Conservation (phyloP, 2,113 vertebrate genomes). For the Channa argus region DNA sequence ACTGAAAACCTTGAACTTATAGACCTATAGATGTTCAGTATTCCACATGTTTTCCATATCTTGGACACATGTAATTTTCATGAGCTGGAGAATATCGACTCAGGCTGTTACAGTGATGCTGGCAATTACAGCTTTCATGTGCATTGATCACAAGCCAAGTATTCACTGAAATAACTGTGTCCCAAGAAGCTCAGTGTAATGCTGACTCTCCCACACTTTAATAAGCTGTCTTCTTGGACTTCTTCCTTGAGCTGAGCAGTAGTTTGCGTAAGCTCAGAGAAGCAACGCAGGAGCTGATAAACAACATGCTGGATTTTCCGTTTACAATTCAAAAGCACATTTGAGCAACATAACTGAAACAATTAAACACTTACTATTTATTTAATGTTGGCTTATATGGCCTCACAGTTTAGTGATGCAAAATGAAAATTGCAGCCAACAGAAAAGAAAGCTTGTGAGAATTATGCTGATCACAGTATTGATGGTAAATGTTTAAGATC, state of each 20-base stretch:
- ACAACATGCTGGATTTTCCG: background rate
- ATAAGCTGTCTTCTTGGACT: background rate
- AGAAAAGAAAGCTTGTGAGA: background rate
- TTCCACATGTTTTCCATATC: background rate
- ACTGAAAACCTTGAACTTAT: background rate
- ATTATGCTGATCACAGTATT: background rate
- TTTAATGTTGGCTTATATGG: background rate
- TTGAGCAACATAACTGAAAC: background rate
- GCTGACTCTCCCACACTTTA: conserved; percentile 7
- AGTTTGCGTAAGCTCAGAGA: background rate
- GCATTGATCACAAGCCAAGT: conserved; percentile 30
- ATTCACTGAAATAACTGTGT: conserved; percentile 12
- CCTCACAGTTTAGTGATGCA: background rate
- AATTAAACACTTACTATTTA: background rate
- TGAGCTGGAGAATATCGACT: background rate
- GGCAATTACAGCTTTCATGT: conserved; percentile 48
- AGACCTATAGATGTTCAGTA: background rate
- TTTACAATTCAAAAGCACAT: background rate
- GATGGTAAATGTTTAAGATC: background rate
- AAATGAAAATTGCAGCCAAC: background rate
- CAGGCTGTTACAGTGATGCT: conserved; percentile 3
- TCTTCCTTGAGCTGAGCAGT: background rate
- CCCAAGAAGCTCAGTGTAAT: conserved; percentile 13
- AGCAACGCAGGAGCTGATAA: background rate
- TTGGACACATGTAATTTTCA: conserved; percentile 23